Conservation (phyloP, 2,113 vertebrate species). For the Maccullochella peelii region DNA sequence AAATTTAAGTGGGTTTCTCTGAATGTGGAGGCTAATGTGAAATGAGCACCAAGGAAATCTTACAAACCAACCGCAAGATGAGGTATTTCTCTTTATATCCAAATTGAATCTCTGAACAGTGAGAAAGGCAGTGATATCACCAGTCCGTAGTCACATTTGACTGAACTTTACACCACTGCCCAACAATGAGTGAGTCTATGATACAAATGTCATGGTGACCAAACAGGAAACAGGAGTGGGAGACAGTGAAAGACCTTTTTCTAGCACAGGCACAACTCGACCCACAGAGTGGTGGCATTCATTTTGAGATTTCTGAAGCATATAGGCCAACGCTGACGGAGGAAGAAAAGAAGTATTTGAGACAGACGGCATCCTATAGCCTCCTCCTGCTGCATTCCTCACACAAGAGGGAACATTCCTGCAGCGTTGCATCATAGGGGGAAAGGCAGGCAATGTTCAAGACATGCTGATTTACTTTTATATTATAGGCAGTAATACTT, state of each 20-base stretch:
- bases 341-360: constrained; percentile 58
- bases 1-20: constrained; percentile 14
- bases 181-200: constrained; percentile 39
- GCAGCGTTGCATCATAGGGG: constrained; percentile 68
- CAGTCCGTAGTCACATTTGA: constrained; percentile 23
- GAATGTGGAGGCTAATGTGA: constrained; percentile 8
- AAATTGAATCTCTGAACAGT: background rate
- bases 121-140: constrained; percentile 11
- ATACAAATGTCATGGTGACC: constrained; percentile 49
- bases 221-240: constrained; percentile 62
- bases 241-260: constrained; percentile 53
- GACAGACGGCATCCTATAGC: constrained; percentile 60
- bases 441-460: constrained; percentile 51
- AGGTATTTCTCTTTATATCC: constrained; percentile 6
- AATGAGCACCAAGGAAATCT: constrained; percentile 2
- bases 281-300: constrained; percentile 53
- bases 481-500: background rate
- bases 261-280: constrained; percentile 16
- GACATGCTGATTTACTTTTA: constrained; percentile 34
- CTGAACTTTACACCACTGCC: constrained; percentile 20
- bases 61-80: background rate
- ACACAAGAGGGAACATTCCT: constrained; percentile 77
- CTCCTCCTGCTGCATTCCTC: constrained; percentile 73
- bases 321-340: constrained; percentile 20
- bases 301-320: constrained; percentile 40